Evolutionary conservation across 2,888 invertebrate species (phyloP).

Genomic region (Ptilodon capucinus): DNA sequence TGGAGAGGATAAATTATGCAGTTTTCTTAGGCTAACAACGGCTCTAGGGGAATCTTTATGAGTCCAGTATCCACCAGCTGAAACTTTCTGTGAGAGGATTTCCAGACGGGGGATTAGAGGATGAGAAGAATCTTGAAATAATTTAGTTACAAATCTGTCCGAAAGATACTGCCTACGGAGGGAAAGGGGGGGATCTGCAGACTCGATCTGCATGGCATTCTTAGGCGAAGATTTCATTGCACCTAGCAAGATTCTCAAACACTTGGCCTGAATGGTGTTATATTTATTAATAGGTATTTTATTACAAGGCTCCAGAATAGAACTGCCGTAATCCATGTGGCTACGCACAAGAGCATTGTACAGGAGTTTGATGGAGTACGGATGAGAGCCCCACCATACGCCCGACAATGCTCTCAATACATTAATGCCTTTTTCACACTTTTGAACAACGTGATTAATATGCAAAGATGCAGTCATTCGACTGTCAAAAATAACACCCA

Average conservation of each 20-base stretch:
- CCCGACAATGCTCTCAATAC: constrained; percentile 15
- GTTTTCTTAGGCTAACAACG: too few species aligned
- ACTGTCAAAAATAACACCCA: constrained; percentile 15
- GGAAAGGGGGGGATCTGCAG: constrained; percentile 6
- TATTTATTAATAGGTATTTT: constrained; percentile 8
- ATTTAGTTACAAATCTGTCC: too few species aligned
- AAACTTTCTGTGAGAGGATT: too few species aligned
- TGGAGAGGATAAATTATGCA: too few species aligned
- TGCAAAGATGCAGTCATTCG: constrained; percentile 7
- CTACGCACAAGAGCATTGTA: constrained; percentile 26
- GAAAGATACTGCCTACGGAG: not conserved
- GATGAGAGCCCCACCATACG: constrained; percentile 26
- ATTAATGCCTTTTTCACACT: constrained; percentile 12
- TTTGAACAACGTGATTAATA: constrained; percentile 3
- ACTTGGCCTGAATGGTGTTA: constrained; percentile 23
- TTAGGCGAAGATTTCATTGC: constrained; percentile 32
- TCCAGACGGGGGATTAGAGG: too few species aligned
- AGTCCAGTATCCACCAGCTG: too few species aligned
- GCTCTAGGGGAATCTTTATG: too few species aligned
- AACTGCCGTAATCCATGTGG: constrained; percentile 25
- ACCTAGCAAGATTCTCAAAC: constrained; percentile 21
- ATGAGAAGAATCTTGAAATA: too few species aligned
- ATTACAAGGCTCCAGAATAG: constrained; percentile 20
- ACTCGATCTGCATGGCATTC: constrained; percentile 19
- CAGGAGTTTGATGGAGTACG: constrained; percentile 15